These are phyloP conservation scores for Rhingia campestris DNA, from an alignment of 2,888 invertebrate genomes.

Conservation along the genomic window DNA sequence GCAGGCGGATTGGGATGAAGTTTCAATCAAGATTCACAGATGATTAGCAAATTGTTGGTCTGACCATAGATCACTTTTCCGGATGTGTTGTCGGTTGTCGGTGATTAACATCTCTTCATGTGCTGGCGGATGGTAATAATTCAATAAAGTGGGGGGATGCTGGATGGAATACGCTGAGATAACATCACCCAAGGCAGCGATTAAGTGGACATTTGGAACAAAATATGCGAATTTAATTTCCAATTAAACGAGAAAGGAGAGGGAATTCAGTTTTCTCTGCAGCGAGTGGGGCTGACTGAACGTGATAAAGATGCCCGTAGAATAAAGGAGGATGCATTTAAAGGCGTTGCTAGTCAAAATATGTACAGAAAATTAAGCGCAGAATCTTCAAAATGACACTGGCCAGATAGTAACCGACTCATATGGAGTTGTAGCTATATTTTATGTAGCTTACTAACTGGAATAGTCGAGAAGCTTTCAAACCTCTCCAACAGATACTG, in stretches of 20 bases:
- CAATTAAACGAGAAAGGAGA: not conserved
- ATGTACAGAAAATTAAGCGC: too few relatives aligned
- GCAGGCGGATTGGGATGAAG: conserved; percentile 25
- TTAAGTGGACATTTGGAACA: not conserved
- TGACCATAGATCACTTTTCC: conserved; percentile 65
- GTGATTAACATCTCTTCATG: conserved; percentile 32
- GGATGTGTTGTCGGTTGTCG: conserved; percentile 60
- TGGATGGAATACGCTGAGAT: not conserved
- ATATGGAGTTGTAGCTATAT: too few relatives aligned
- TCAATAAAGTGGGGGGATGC: not conserved
- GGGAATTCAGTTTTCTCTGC: too few relatives aligned
- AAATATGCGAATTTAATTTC: conserved; percentile 1
- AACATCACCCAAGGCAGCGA: not conserved
- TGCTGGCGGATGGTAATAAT: not conserved
- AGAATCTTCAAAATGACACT: too few relatives aligned
- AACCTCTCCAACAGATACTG: too few relatives aligned
- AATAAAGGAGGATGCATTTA: too few relatives aligned
- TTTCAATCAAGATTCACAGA: conserved; percentile 71
- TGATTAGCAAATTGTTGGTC: conserved; percentile 70
- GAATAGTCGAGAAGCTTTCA: too few relatives aligned
- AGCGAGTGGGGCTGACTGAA: too few relatives aligned
- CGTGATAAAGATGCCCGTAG: too few relatives aligned
- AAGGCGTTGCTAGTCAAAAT: too few relatives aligned
- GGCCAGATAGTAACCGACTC: too few relatives aligned
- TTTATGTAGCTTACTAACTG: too few relatives aligned